These are phyloP conservation scores for Aleiodes testaceus DNA, from an alignment of 2,888 invertebrate species.

Conservation along the genomic window DNA sequence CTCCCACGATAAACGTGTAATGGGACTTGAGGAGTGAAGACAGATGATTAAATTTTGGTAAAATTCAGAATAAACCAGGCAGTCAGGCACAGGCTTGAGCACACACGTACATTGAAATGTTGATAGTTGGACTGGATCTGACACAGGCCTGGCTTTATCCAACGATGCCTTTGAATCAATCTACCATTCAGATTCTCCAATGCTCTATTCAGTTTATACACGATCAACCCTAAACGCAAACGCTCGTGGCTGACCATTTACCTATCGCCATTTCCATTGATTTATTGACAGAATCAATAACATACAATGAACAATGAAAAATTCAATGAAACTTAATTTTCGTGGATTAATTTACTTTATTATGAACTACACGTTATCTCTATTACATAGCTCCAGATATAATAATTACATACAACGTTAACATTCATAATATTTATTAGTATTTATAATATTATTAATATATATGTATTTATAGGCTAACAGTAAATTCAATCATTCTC, in stretches of 20 bases:
- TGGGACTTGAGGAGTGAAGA: too few species aligned
- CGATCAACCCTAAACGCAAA: background rate
- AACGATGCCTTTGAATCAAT: slow-evolving; percentile 12
- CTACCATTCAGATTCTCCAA: background rate
- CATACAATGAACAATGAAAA: background rate
- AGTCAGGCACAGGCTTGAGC: background rate
- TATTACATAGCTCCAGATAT: slow-evolving; percentile 55
- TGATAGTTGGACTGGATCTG: slow-evolving; percentile 5
- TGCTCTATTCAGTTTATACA: slow-evolving; percentile 3
- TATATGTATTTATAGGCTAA: slow-evolving; percentile 45
- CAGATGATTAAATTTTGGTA: too few species aligned
- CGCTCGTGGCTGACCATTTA: too few species aligned
- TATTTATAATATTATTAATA: slow-evolving; percentile 61
- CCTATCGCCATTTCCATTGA: too few species aligned
- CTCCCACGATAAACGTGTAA: too few species aligned
- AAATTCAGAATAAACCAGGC: too few species aligned
- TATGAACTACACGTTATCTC: slow-evolving; percentile 60
- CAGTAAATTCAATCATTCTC: slow-evolving; percentile 50
- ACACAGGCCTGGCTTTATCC: background rate
- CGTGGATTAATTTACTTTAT: slow-evolving; percentile 58
- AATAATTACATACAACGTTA: slow-evolving; percentile 65
- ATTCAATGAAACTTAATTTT: background rate
- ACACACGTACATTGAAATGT: slow-evolving; percentile 4
- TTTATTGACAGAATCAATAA: too few species aligned
- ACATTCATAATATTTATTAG: slow-evolving; percentile 66